Percentiles rank a stretch among this genome's conserved stretches.
These are phyloP conservation scores for Xyrauchen texanus DNA, from an alignment of 2,113 vertebrate species.

Conservation along the genomic window DNA sequence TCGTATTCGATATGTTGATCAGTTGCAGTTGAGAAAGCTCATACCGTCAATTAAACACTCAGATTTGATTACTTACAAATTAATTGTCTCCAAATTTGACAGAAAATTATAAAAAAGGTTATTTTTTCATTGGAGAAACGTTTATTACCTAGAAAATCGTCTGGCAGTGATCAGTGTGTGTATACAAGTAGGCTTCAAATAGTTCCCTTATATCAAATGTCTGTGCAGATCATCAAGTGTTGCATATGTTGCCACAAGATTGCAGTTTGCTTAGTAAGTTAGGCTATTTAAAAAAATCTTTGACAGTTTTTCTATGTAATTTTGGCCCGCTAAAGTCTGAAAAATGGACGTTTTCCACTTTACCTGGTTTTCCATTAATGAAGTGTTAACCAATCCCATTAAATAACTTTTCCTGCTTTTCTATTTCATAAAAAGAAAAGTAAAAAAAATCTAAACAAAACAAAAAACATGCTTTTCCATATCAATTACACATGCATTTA, in stretches of 20 bases:
- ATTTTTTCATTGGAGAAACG: neutral
- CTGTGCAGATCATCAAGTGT: neutral
- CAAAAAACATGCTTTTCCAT: slow-evolving; percentile 73
- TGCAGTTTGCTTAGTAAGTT: slow-evolving; percentile 17
- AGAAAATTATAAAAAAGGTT: neutral
- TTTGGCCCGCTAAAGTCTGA: slow-evolving; percentile 46
- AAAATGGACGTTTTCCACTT: neutral
- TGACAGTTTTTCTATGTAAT: slow-evolving; percentile 33
- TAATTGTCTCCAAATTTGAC: neutral
- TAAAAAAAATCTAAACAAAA: slow-evolving; percentile 54
- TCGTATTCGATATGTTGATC: neutral
- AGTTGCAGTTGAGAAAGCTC: slow-evolving; percentile 42
- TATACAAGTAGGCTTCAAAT: neutral
- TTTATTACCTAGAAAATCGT: slow-evolving; percentile 11
- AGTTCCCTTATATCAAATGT: neutral
- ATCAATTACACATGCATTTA: slow-evolving; percentile 69
- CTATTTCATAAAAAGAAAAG: neutral
- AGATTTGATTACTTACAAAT: slow-evolving; percentile 28
- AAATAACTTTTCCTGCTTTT: slow-evolving; percentile 3
- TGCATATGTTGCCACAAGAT: neutral
- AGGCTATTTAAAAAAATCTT: no score
- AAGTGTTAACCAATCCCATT: neutral
- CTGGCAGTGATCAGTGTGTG: slow-evolving; percentile 33
- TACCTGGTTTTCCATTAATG: neutral
- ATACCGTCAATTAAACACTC: slow-evolving; percentile 15